Evolutionary conservation across 2,888 invertebrate genomes (phyloP).

Genomic region (Tetanocera ferruginea): DNA sequence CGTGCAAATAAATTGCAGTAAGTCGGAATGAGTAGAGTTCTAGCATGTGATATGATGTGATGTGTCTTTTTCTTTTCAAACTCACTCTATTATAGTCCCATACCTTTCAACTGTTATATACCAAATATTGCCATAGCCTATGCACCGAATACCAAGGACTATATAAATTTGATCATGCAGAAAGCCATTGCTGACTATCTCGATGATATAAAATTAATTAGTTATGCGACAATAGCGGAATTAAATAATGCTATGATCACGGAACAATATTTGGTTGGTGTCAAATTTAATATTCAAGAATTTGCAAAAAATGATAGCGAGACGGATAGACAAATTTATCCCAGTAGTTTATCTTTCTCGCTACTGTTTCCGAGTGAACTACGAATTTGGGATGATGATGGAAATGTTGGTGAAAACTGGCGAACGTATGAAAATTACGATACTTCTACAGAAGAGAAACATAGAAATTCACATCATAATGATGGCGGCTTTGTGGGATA

Average conservation of each 20-base stretch:
- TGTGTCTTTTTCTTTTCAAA: neutral
- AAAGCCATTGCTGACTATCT: neutral
- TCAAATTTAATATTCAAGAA: neutral
- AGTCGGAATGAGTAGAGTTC: neutral
- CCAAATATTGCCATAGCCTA: conserved; percentile 1
- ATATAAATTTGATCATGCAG: neutral
- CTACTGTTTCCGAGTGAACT: conserved; percentile 55
- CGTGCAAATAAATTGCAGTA: neutral
- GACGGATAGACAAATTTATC: neutral
- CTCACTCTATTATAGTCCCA: neutral
- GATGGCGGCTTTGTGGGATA: conserved; percentile 72
- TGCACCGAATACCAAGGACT: neutral
- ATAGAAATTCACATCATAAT: conserved; percentile 46
- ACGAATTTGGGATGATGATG: conserved; percentile 36
- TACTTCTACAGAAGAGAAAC: conserved; percentile 2
- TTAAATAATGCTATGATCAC: neutral
- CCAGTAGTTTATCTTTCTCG: neutral
- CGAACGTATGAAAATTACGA: conserved; percentile 49
- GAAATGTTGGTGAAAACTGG: conserved; percentile 50
- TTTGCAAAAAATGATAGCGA: neutral
- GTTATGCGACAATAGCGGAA: neutral
- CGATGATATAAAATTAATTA: neutral
- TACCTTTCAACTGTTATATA: conserved; percentile 5
- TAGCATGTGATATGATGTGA: too few species aligned
- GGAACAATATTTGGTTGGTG: conserved; percentile 22